Evolutionary conservation across 2,113 vertebrate genomes (phyloP), one percentile per base, ranked within the genome.

Genomic region (Nothocercus nigrocapillus): DNA sequence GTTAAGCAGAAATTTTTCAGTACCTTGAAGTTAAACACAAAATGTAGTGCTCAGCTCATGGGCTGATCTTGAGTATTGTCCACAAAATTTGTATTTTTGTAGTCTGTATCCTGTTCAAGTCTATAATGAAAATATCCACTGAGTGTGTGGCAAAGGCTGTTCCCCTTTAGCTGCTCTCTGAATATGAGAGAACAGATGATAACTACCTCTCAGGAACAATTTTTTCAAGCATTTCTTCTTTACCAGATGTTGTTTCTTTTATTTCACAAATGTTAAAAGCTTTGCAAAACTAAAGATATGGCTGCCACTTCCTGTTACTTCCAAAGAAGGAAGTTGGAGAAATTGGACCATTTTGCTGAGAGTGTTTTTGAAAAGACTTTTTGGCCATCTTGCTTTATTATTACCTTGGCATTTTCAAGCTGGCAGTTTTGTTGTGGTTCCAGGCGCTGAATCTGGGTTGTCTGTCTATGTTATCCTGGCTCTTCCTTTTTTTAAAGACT

Each of bases 21-120:
- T 49, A 22, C 9, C 21, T 9, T 61, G 15, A 47, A 93, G 68
- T 89, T 95, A 58, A 32, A 58, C 28, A 58, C 54, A 32, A 10
- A 68, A 9, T 14, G 82, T 87, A 87, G 47, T 58, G 68, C 21
- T 85, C 89, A 85, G 82, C 74, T 85, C 62, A 22, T 73, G 14
- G 93, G 47, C 88, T 94, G 88, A 93, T 87, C 34, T 89, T 94
- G 78, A 76, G 47, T 68, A 58, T 22, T 14, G 58, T 82, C 89
- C 67, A 47, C 67, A 76, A 28, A 73, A 64, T 6, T 13, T 32
- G 32, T 76, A 47, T 19, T 16, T 94, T 89, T 87, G 34, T 91
- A 28, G 44, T 91, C 91, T 76, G 62, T 89, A 44, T 89, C 89
- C 91, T 53, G 58, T 89, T 36, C 42, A 68, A 13, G 89, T 85